phyloP scores from a whole-genome alignment of 2,888 invertebrate species.

The Carterocephalus palaemon region DNA sequence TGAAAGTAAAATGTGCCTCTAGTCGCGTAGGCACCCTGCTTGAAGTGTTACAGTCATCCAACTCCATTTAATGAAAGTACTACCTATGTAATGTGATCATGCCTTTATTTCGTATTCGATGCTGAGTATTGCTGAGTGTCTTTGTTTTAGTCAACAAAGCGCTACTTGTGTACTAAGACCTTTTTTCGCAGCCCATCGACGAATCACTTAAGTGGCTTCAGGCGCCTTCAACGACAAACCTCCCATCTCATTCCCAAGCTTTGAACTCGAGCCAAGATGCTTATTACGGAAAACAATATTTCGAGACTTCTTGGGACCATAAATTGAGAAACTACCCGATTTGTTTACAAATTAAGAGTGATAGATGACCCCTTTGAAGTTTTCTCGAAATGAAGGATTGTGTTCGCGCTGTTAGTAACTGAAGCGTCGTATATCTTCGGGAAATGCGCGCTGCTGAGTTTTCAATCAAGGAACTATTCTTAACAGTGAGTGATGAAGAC shows the following conservation, averaged over 20 bases:
- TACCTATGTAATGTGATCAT: too few relatives aligned
- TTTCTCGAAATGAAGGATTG: slow-evolving; percentile 6
- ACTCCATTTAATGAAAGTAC: too few relatives aligned
- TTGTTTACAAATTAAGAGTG: slow-evolving; percentile 12
- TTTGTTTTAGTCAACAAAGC: too few relatives aligned
- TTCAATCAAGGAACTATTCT: neutral
- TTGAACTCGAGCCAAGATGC: slow-evolving; percentile 5
- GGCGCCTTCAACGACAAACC: neutral
- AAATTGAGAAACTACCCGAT: slow-evolving; percentile 5
- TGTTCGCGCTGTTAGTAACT: slow-evolving; percentile 3
- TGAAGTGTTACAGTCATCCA: too few relatives aligned
- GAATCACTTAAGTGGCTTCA: neutral
- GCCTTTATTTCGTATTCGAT: too few relatives aligned
- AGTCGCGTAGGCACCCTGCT: too few relatives aligned
- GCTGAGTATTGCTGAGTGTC: too few relatives aligned
- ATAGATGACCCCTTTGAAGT: slow-evolving; percentile 15
- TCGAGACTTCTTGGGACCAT: neutral
- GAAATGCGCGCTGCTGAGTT: slow-evolving; percentile 1
- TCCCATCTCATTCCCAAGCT: slow-evolving; percentile 2
- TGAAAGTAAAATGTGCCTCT: too few relatives aligned
- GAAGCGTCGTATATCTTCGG: slow-evolving; percentile 4
- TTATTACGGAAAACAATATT: slow-evolving; percentile 9
- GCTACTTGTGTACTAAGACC: neutral
- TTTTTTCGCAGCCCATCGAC: neutral
- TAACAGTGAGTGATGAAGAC: neutral